Evolutionary conservation across 2,113 vertebrate genomes (phyloP).

Genomic region (Zonotrichia leucophrys): DNA sequence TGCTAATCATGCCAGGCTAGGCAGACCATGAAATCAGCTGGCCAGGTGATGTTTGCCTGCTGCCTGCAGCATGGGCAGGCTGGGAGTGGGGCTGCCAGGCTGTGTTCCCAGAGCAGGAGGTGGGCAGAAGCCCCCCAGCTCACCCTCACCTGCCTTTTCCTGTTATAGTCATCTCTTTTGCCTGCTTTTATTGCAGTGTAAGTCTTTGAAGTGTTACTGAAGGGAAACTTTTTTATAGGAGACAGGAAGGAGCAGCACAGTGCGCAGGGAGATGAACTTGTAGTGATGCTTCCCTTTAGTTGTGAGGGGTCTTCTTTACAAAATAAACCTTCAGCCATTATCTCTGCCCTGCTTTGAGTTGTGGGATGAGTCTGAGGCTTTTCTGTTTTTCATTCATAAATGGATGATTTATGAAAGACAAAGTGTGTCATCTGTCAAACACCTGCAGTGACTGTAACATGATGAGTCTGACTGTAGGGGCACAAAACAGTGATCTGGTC

Average conservation of each 20-base stretch:
- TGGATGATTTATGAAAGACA: neutral
- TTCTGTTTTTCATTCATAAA: neutral
- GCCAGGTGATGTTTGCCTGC: neutral
- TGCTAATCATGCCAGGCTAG: neutral
- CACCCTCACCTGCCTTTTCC: neutral
- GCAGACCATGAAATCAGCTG: neutral
- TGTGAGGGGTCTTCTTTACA: neutral
- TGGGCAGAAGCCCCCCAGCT: neutral
- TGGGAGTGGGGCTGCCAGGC: neutral
- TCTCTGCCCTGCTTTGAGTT: neutral
- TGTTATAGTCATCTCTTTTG: neutral
- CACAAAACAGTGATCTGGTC: neutral
- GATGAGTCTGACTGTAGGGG: neutral
- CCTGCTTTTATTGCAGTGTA: neutral
- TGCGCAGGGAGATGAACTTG: neutral
- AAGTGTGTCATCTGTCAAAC: neutral
- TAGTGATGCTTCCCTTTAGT: neutral
- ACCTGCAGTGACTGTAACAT: neutral
- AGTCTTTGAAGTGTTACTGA: neutral
- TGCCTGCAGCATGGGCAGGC: rapidly evolving
- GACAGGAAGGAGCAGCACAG: neutral
- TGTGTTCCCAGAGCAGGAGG: neutral
- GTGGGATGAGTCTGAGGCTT: neutral
- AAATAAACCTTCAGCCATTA: neutral
- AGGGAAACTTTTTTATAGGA: neutral